Base-by-base conservation (phyloP, 2,797 vertebrate genomes). In the Dendrocincla tyrannina region DNA sequence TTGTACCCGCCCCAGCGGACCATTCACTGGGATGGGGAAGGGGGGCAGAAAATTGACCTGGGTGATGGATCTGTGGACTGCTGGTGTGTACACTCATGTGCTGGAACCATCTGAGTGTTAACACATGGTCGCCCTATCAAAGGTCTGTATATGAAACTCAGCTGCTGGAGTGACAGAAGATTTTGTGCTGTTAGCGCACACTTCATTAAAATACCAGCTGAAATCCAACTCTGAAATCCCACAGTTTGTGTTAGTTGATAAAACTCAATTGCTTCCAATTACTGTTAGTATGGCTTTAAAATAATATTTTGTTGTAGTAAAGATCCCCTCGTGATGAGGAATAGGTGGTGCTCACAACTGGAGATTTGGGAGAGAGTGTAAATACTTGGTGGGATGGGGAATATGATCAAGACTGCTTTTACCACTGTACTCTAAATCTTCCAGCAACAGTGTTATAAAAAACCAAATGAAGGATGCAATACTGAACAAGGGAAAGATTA, bases 151-250 rank as follows among this genome's bases (percentile, higher is more conserved):
- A 98, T 95, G 98, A 96, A 97, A 98, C 88, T 98, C 97, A 97
- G 97, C 98, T 97, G 98, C 97, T 93, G 92, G 81, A 52, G 95
- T 98, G 98, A 98, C 96, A 97, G 96, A 97, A 97, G 96, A 97
- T 98, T 97, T 97, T 96, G 96, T 89, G 93, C 94, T 96, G 97
- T 97, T 97, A 98, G 95, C 96, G 91, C 96, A 98, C 99, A 99
- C 99, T 98, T 99, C 99, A 98, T 99, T 99, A 99, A 99, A 98
- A 99, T 99, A 98, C 98, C 99, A 99, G 98, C 98, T 97, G 97
- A 98, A 97, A 98, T 98, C 97, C 95, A 97, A 74, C 96, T 97
- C 97, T 91, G 97, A 98, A 99, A 99, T 97, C 98, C 96, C 97
- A 97, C 91, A 98, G 98, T 98, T 99, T 99, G 98, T 99, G 99